A percentile compares a stretch with the other conserved stretches of the same genome.
These are phyloP conservation scores for Pseudomugil gertrudae DNA, from an alignment of 2,797 vertebrate species.

Conservation along the genomic window DNA sequence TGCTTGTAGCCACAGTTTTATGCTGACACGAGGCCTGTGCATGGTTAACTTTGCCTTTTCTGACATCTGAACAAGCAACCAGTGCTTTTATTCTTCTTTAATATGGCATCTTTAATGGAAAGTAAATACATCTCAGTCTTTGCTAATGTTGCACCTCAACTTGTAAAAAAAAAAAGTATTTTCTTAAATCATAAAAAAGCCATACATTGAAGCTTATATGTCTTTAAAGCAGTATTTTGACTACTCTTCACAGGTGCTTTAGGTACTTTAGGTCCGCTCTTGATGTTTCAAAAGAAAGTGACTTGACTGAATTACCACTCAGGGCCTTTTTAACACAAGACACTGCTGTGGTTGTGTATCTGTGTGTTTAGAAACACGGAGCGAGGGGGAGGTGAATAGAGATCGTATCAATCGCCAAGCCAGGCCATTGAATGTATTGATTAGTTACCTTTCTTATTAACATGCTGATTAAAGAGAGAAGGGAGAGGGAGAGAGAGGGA, in stretches of 20 bases:
- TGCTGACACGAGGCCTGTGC: slow-evolving; percentile 10
- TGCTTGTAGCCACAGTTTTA: not conserved
- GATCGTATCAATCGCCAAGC: slow-evolving; percentile 83
- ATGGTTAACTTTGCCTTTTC: not conserved
- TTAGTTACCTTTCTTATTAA: slow-evolving; percentile 86
- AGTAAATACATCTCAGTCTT: not conserved
- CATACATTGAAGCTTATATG: too few relatives aligned
- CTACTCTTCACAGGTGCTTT: too few relatives aligned
- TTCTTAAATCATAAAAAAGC: too few relatives aligned
- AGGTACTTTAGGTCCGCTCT: too few relatives aligned
- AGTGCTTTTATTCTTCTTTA: too few relatives aligned
- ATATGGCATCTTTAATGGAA: not conserved
- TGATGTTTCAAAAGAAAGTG: slow-evolving; percentile 31
- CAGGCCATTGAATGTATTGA: slow-evolving; percentile 84
- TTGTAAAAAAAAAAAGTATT: too few relatives aligned
- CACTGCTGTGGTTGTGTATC: slow-evolving; percentile 46
- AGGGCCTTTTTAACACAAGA: slow-evolving; percentile 49
- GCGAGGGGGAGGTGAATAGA: slow-evolving; percentile 78
- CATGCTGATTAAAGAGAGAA: slow-evolving; percentile 84
- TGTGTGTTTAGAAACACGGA: slow-evolving; percentile 63
- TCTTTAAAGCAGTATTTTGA: too few relatives aligned
- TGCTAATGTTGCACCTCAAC: not conserved
- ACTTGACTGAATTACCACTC: slow-evolving; percentile 43
- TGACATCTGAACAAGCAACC: not conserved
- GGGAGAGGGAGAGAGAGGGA: slow-evolving; percentile 73